Percentiles rank a stretch among this genome's conserved stretches.
phyloP scores from a whole-genome alignment of 2,113 vertebrate genomes.

The Hyla sarda region DNA sequence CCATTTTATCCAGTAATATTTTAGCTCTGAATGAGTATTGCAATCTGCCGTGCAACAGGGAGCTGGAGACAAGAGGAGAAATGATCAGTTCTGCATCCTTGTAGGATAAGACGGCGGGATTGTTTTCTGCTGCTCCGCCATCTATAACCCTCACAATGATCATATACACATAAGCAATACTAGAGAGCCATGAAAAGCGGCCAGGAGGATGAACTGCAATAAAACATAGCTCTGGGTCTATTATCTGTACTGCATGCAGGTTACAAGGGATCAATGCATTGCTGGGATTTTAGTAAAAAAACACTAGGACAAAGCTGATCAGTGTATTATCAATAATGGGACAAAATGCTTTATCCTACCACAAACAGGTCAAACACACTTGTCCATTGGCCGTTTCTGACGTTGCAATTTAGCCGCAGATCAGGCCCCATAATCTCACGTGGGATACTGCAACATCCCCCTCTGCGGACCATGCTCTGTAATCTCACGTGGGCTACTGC shows the following conservation, averaged over 20 bases:
- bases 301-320: too few species aligned
- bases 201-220: neutral
- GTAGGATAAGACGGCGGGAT: conserved; percentile 2
- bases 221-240: neutral
- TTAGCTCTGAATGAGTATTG: conserved; percentile 36
- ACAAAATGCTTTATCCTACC: too few species aligned
- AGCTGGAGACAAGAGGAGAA: conserved; percentile 15
- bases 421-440: too few species aligned
- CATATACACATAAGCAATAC: neutral
- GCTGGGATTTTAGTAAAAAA: too few species aligned
- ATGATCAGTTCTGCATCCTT: conserved; percentile 38
- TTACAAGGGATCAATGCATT: neutral
- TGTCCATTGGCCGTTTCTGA: too few species aligned
- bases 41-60: conserved; percentile 32
- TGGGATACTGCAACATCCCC: too few species aligned
- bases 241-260: neutral
- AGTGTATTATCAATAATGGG: neutral
- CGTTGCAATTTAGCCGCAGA: too few species aligned
- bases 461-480: too few species aligned
- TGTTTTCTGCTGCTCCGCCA: neutral
- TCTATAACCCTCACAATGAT: conserved; percentile 17
- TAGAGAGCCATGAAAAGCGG: neutral
- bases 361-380: too few species aligned
- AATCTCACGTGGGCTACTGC: too few species aligned
- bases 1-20: conserved; percentile 58